phyloP scores from a whole-genome alignment of 2,113 vertebrate genomes.

The Chelonoidis abingdonii region DNA sequence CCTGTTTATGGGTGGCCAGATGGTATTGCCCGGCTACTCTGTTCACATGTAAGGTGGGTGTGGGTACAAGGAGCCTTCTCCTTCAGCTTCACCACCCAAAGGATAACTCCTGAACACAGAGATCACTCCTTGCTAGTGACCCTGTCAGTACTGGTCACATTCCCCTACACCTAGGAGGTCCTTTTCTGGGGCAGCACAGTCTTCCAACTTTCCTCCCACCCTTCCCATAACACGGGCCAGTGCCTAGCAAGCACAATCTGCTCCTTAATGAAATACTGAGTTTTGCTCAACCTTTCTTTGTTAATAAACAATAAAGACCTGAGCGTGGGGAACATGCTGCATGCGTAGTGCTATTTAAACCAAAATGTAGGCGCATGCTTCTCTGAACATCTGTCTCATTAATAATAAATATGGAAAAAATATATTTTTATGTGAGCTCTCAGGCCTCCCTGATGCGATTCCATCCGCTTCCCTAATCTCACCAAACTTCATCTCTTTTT shows the following conservation, averaged over 20 bases:
- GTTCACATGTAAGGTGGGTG: background rate
- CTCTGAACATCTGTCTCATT: background rate
- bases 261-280: background rate
- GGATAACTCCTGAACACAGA: background rate
- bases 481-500: background rate
- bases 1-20: background rate
- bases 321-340: background rate
- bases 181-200: background rate
- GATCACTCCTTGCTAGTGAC: background rate
- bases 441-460: background rate
- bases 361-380: background rate
- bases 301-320: background rate
- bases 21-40: background rate
- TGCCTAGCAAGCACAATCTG: accelerated
- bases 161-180: accelerated
- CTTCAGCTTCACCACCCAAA: background rate
- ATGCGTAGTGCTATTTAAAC: background rate
- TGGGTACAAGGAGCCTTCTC: background rate
- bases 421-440: background rate
- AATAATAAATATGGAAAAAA: background rate
- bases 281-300: background rate
- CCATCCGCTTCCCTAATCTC: background rate
- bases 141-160: too few species aligned
- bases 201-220: background rate
- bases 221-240: background rate